These are phyloP conservation scores for Eurystomus glaucurus DNA, from an alignment of 2,797 vertebrate species.

Conservation along the genomic window DNA sequence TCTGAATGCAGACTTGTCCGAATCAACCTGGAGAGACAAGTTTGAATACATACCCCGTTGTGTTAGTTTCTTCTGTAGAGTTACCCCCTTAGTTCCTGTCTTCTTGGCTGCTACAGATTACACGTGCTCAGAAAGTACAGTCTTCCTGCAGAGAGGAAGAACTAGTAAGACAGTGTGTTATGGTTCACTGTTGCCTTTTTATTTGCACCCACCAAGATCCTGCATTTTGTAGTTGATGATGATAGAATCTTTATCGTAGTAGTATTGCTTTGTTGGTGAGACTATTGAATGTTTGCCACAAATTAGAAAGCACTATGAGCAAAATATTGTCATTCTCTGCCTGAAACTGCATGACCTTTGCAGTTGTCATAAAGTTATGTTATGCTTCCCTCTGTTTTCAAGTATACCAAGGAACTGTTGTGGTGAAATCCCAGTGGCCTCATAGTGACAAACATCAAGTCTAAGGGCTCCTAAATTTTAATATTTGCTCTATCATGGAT, in stretches of 20 bases:
- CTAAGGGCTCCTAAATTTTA: not conserved
- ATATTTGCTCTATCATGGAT: not conserved
- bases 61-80: not conserved
- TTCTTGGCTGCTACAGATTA: not conserved
- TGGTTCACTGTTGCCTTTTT: not conserved
- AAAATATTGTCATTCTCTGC: not conserved
- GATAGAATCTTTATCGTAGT: not conserved
- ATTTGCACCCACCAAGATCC: not conserved
- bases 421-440: not conserved
- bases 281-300: not conserved
- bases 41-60: not conserved
- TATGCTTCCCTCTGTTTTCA: not conserved
- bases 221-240: not conserved
- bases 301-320: not conserved
- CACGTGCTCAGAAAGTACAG: not conserved
- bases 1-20: not conserved
- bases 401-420: not conserved
- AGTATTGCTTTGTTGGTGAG: fast-evolving
- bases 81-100: not conserved
- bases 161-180: not conserved
- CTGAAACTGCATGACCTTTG: not conserved
- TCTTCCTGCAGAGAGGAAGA: not conserved
- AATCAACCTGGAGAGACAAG: not conserved
- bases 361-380: not conserved
- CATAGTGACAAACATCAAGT: not conserved